phyloP scores from a whole-genome alignment of 2,888 invertebrate genomes.

The Anthrax anthrax region DNA sequence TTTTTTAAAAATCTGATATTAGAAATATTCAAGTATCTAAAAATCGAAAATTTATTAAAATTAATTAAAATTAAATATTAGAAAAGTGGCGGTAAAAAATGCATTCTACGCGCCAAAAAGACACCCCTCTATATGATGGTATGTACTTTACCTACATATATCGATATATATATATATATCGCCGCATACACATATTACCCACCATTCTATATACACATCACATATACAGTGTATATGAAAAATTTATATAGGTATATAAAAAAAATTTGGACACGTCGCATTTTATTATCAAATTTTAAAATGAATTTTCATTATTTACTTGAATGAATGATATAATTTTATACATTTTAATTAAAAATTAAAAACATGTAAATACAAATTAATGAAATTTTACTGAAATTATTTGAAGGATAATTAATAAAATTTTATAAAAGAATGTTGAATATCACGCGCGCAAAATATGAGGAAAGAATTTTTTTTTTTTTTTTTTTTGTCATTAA shows the following conservation, averaged over 20 bases:
- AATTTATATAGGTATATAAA: too few species aligned
- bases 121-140: slow-evolving; percentile 5
- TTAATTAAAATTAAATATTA: background rate
- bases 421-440: too few species aligned
- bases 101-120: slow-evolving; percentile 12
- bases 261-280: slow-evolving; percentile 12
- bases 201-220: too few species aligned
- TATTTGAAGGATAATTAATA: too few species aligned
- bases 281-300: background rate
- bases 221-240: too few species aligned
- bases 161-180: too few species aligned
- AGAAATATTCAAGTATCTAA: background rate
- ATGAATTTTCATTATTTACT: background rate
- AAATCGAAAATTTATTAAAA: background rate
- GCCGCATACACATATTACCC: too few species aligned
- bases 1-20: background rate
- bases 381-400: too few species aligned
- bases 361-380: background rate
- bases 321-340: background rate
- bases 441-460: too few species aligned
- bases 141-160: too few species aligned
- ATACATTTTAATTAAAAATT: background rate
- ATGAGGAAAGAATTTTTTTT: too few species aligned
- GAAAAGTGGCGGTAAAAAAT: slow-evolving; percentile 8
- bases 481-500: background rate